phyloP scores from a whole-genome alignment of 1,140 invertebrate species.

The Zaprionus davidi region DNA sequence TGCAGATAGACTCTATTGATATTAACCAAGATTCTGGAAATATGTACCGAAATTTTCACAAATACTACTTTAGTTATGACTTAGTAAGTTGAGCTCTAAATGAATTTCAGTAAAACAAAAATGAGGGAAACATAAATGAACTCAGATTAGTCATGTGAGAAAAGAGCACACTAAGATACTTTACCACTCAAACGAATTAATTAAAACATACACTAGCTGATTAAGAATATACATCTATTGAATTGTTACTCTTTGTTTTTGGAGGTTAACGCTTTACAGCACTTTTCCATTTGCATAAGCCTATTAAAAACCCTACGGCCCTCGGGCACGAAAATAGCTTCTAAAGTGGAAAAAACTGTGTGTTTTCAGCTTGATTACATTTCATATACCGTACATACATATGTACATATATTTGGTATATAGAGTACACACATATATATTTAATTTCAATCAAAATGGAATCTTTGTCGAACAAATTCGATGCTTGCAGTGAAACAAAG shows the following conservation, averaged over 20 bases:
- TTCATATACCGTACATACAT: not conserved
- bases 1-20: too few species aligned
- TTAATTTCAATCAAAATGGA: not conserved
- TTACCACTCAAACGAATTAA: too few species aligned
- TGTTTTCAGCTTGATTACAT: constrained; percentile 6
- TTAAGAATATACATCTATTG: not conserved
- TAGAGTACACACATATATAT: not conserved
- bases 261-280: not conserved
- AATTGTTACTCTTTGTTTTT: not conserved
- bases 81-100: too few species aligned
- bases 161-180: too few species aligned
- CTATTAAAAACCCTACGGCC: not conserved
- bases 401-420: not conserved
- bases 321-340: not conserved
- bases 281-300: constrained; percentile 10
- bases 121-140: too few species aligned
- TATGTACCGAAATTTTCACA: too few species aligned
- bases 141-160: too few species aligned
- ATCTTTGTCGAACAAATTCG: not conserved
- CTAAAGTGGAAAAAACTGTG: not conserved
- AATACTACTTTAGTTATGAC: too few species aligned
- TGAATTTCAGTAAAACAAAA: too few species aligned
- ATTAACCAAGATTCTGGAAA: too few species aligned
- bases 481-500: not conserved
- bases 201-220: not conserved